Conservation (phyloP, 2,113 vertebrate species). For the Dicerorhinus sumatrensis region DNA sequence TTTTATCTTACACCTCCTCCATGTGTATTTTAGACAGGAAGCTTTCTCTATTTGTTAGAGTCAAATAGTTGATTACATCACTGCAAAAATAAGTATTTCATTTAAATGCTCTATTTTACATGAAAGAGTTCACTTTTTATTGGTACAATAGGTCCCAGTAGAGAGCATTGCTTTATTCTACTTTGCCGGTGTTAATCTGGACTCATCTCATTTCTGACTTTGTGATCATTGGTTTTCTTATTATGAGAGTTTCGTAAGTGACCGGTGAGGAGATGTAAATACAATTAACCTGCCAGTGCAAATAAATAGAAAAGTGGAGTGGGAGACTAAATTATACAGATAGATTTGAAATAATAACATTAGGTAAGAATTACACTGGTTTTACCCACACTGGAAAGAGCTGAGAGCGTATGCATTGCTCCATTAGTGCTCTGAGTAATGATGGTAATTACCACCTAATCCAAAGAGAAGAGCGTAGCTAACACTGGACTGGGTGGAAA, state of each 20-base stretch:
- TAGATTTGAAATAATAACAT: neutral
- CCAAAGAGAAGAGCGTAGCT: neutral
- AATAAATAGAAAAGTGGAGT: neutral
- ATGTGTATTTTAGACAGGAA: neutral
- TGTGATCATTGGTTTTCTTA: neutral
- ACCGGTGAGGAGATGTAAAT: neutral
- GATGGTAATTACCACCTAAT: neutral
- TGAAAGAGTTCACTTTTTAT: neutral
- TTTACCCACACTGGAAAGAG: neutral
- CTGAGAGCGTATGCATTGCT: neutral
- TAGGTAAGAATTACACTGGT: neutral
- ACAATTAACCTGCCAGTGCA: neutral
- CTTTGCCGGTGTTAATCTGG: neutral
- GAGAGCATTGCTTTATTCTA: neutral
- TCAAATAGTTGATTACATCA: neutral
- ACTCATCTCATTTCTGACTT: neutral
- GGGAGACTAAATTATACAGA: neutral
- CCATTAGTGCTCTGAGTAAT: neutral
- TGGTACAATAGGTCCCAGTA: neutral
- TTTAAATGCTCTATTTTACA: neutral
- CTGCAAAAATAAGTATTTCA: neutral
- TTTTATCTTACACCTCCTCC: neutral
- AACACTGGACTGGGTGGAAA: neutral
- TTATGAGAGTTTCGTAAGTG: neutral
- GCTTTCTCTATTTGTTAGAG: neutral